Percentiles rank a stretch among this genome's conserved stretches.
Evolutionary conservation across 2,888 invertebrate genomes (phyloP).

Genomic region (Drosophila acutilabella): DNA sequence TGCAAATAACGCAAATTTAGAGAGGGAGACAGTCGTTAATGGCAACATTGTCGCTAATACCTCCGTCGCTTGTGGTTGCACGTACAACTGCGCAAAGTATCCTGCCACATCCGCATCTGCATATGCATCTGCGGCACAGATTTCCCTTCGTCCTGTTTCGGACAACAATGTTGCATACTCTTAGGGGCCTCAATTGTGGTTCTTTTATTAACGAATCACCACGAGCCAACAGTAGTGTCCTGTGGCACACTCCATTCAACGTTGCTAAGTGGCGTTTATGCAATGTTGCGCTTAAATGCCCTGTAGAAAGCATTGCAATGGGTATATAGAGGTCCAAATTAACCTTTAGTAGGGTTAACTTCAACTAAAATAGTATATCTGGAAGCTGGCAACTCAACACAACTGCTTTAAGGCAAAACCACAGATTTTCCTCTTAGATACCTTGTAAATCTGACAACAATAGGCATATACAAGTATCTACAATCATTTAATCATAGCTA

Average conservation of each 20-base stretch:
- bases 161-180: constrained; percentile 64
- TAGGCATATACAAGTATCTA: not conserved
- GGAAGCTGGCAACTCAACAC: no score
- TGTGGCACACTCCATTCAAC: constrained; percentile 18
- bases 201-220: constrained; percentile 45
- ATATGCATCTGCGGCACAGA: not conserved
- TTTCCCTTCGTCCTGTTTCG: not conserved
- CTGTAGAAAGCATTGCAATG: not conserved
- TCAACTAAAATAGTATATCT: no score
- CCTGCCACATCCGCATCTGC: constrained; percentile 37
- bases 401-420: no score
- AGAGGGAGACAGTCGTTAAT: constrained; percentile 12
- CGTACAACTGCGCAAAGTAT: constrained; percentile 37
- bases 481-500: not conserved
- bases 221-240: constrained; percentile 33
- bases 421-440: constrained; percentile 12
- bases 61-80: constrained; percentile 43
- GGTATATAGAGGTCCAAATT: not conserved
- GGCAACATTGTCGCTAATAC: constrained; percentile 69
- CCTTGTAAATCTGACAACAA: not conserved
- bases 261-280: constrained; percentile 54
- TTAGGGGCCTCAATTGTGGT: constrained; percentile 56
- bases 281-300: constrained; percentile 50
- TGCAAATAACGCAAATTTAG: constrained; percentile 16
- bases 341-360: no score